Evolutionary conservation across 1,140 invertebrate species (phyloP).

Genomic region (Dysdera silvatica): DNA sequence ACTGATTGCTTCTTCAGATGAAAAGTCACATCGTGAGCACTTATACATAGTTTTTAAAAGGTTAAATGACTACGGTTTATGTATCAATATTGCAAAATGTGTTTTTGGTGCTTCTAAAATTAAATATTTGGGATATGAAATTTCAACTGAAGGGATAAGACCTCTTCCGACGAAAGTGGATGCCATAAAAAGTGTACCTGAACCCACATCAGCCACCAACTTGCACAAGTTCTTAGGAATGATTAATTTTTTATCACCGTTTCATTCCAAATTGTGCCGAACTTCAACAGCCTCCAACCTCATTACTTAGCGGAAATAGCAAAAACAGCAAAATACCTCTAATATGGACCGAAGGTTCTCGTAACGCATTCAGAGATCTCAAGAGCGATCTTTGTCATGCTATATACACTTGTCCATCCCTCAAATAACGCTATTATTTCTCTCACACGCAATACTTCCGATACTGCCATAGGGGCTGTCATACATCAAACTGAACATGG

Average conservation of each 20-base stretch:
- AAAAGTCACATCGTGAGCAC: slow-evolving; percentile 40
- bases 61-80: slow-evolving; percentile 37
- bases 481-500: slow-evolving; percentile 19
- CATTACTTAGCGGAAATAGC: background rate
- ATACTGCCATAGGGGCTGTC: slow-evolving; percentile 21
- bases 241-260: slow-evolving; percentile 42
- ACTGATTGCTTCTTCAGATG: slow-evolving; percentile 42
- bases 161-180: slow-evolving; percentile 15
- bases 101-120: slow-evolving; percentile 11
- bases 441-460: slow-evolving; percentile 21
- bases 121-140: slow-evolving; percentile 22
- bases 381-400: slow-evolving; percentile 38
- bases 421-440: slow-evolving; percentile 6
- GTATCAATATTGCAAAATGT: slow-evolving; percentile 35
- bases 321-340: slow-evolving; percentile 19
- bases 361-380: slow-evolving; percentile 40
- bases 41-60: slow-evolving; percentile 39
- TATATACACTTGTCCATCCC: slow-evolving; percentile 22
- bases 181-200: slow-evolving; percentile 26
- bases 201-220: slow-evolving; percentile 38
- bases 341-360: slow-evolving; percentile 27
- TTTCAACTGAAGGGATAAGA: slow-evolving; percentile 18
- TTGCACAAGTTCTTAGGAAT: slow-evolving; percentile 39
- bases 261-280: slow-evolving; percentile 16
- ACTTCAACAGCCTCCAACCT: background rate